These are phyloP conservation scores for Amphiduros pacificus DNA, from an alignment of 2,888 invertebrate species.

Conservation along the genomic window DNA sequence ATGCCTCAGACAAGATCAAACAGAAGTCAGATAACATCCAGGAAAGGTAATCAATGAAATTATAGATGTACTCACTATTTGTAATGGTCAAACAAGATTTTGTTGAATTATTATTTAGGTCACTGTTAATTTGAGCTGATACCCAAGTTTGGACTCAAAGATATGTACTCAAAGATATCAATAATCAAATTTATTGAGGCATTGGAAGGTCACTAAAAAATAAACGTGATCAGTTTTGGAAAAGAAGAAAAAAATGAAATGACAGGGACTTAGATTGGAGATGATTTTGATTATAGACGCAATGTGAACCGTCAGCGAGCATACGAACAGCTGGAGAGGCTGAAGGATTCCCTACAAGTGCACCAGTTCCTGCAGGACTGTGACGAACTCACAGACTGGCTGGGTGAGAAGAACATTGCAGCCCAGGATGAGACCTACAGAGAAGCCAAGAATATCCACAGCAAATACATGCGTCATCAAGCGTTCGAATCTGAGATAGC, in stretches of 20 bases:
- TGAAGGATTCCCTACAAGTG: slow-evolving; percentile 90
- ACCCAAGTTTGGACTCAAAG: too few species aligned
- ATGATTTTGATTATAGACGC: slow-evolving; percentile 66
- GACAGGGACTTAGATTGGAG: too few species aligned
- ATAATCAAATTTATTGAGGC: too few species aligned
- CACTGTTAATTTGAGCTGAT: too few species aligned
- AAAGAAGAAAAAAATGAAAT: too few species aligned
- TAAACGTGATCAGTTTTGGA: too few species aligned
- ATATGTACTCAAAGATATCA: too few species aligned
- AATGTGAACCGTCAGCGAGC: slow-evolving; percentile 90
- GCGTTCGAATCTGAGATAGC: slow-evolving; percentile 99
- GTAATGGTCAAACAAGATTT: too few species aligned
- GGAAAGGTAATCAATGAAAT: too few species aligned
- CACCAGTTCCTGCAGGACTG: slow-evolving; percentile 83
- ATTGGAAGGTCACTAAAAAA: too few species aligned
- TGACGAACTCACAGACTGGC: slow-evolving; percentile 87
- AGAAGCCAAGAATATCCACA: slow-evolving; percentile 98
- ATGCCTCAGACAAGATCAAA: slow-evolving; percentile 93
- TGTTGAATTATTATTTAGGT: too few species aligned
- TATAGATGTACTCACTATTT: too few species aligned
- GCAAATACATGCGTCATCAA: slow-evolving; percentile 99
- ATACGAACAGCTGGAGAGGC: slow-evolving; percentile 84
- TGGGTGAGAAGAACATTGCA: slow-evolving; percentile 97
- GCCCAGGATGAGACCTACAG: slow-evolving; percentile 97
- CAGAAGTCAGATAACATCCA: slow-evolving; percentile 95